Percentiles rank a stretch among this genome's conserved stretches.
Evolutionary conservation across 2,113 vertebrate genomes (phyloP).

Genomic region (Cranoglanis bouderius): DNA sequence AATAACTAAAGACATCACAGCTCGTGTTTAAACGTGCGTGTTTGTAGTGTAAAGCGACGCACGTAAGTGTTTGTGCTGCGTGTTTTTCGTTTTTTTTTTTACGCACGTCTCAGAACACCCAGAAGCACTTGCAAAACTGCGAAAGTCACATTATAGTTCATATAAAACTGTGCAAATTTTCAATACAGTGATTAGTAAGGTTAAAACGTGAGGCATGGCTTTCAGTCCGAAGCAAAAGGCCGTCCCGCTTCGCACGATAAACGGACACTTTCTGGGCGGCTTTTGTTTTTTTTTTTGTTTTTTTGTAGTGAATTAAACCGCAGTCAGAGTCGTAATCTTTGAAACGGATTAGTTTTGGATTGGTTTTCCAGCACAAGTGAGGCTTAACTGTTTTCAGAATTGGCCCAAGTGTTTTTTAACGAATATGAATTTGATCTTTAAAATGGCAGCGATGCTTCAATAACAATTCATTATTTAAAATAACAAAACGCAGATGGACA

Average conservation of each 20-base stretch:
- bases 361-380: not conserved
- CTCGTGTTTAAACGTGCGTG: not conserved
- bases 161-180: conserved; percentile 87
- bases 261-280: not conserved
- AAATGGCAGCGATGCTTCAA: not conserved
- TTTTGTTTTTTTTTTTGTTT: no score
- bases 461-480: not conserved
- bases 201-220: conserved; percentile 74
- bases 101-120: not conserved
- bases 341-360: not conserved
- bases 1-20: conserved; percentile 1
- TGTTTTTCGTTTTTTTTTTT: conserved; percentile 26
- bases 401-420: not conserved
- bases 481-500: not conserved
- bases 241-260: conserved; percentile 51
- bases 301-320: not conserved
- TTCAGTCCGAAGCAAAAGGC: conserved; percentile 68
- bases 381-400: not conserved
- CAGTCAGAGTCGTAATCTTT: not conserved
- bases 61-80: not conserved
- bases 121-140: conserved; percentile 76
- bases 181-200: conserved; percentile 94
- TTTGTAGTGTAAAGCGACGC: not conserved
- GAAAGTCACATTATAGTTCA: conserved; percentile 75
- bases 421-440: not conserved